These are phyloP conservation scores for Cirrhinus mrigala DNA, from an alignment of 2,797 vertebrate species.

Conservation along the genomic window DNA sequence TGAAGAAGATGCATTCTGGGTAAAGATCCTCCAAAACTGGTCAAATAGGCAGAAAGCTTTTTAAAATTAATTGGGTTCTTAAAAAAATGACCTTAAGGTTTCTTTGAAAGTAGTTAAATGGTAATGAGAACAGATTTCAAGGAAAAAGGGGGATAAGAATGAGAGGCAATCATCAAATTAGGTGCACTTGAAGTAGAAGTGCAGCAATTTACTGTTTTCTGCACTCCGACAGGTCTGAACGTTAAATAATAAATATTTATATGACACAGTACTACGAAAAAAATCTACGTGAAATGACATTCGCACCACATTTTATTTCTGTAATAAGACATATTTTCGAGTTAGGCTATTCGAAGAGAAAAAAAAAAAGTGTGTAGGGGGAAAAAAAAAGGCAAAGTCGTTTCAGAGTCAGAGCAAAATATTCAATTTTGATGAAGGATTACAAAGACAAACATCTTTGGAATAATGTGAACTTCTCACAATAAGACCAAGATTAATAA, in stretches of 20 bases:
- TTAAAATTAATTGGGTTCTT: conserved; percentile 16
- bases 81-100: not conserved
- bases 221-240: not conserved
- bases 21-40: not conserved
- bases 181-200: conserved; percentile 2
- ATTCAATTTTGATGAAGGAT: conserved; percentile 24
- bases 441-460: conserved; percentile 21
- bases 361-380: not conserved
- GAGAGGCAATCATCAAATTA: conserved; percentile 25
- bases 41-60: conserved; percentile 1
- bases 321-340: not conserved
- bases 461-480: conserved; percentile 2
- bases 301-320: not conserved
- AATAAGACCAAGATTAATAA: conserved; percentile 16
- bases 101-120: conserved; percentile 1
- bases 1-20: not conserved
- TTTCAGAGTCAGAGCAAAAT: conserved; percentile 1
- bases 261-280: not conserved
- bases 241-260: conserved; percentile 8
- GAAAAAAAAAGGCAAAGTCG: not conserved
- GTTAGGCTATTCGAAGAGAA: not conserved
- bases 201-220: not conserved
- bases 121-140: conserved; percentile 17
- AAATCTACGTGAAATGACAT: not conserved
- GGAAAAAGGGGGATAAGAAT: not conserved